Evolutionary conservation across 37 sponge, comb jelly and placozoan genomes (phyloP).

Genomic region (Beroe forskalii): DNA sequence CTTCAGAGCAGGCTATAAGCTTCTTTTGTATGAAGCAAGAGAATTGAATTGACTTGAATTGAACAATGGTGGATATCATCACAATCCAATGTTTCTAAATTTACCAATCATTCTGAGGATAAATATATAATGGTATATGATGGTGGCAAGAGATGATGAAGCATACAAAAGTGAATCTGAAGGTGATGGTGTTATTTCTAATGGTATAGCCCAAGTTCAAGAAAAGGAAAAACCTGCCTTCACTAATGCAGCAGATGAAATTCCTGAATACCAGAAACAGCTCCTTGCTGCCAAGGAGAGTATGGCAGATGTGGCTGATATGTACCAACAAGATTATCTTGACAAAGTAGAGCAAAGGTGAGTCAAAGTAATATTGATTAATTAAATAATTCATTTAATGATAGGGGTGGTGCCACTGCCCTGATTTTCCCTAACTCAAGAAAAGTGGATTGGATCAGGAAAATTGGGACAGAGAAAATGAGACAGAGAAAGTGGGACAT

Average conservation of each 20-base stretch:
- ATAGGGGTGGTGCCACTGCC: too few relatives aligned
- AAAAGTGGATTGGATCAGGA: too few relatives aligned
- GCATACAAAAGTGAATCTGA: background rate
- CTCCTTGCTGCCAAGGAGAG: slow-evolving; percentile 25
- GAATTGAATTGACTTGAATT: too few relatives aligned
- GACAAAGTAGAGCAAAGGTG: slow-evolving; percentile 63
- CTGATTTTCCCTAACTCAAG: too few relatives aligned
- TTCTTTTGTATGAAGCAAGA: too few relatives aligned
- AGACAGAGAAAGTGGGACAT: too few relatives aligned
- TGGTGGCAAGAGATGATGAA: slow-evolving; percentile 44
- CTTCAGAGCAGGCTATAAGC: too few relatives aligned
- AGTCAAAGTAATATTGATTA: background rate
- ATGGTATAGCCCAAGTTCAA: background rate
- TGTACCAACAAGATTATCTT: slow-evolving; percentile 61
- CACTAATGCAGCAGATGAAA: slow-evolving; percentile 21
- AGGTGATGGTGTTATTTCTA: background rate
- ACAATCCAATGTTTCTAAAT: too few relatives aligned
- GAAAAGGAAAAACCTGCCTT: background rate
- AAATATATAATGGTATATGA: slow-evolving; percentile 48
- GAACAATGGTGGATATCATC: too few relatives aligned
- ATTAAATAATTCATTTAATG: too few relatives aligned
- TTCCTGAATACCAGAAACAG: slow-evolving; percentile 27
- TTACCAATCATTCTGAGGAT: too few relatives aligned
- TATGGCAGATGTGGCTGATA: slow-evolving; percentile 27
- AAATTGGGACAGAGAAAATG: too few relatives aligned